Evolutionary conservation across 2,113 vertebrate species (phyloP).

Genomic region (Myotis lucifugus): DNA sequence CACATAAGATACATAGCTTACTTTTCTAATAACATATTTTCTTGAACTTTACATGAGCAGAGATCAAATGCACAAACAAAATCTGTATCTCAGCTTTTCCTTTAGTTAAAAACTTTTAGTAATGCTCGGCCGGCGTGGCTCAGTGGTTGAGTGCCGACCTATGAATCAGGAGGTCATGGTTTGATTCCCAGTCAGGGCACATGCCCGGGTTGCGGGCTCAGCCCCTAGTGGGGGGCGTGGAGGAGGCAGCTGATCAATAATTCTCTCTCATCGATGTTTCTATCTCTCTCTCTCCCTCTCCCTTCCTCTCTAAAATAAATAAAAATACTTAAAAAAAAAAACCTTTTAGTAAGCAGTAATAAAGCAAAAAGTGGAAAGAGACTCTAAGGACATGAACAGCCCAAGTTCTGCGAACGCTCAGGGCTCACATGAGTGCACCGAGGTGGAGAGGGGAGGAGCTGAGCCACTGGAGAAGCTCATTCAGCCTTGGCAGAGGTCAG

Average conservation of each 20-base stretch:
- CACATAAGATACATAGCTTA: background rate
- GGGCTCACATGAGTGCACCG: constrained; percentile 56
- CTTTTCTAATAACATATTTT: background rate
- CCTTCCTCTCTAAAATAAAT: too few relatives aligned
- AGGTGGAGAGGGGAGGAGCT: constrained; percentile 79
- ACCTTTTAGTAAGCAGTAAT: background rate
- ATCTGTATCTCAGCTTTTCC: background rate
- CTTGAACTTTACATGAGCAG: background rate
- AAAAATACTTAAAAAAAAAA: too few relatives aligned
- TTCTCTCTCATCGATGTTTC: too few relatives aligned
- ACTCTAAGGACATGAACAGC: rapidly evolving
- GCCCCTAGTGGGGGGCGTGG: too few relatives aligned
- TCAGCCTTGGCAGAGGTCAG: constrained; percentile 80
- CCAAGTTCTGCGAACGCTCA: background rate
- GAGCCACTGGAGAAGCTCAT: constrained; percentile 71
- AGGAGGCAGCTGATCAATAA: too few relatives aligned
- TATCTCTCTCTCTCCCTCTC: too few relatives aligned
- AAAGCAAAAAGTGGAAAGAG: background rate
- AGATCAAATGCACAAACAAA: background rate
- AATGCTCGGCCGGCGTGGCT: too few relatives aligned
- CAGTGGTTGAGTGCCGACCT: too few relatives aligned
- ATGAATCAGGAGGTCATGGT: too few relatives aligned
- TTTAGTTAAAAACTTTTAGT: background rate
- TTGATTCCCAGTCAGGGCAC: too few relatives aligned
- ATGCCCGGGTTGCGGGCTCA: too few relatives aligned